Base-by-base conservation (phyloP, 2,113 vertebrate species). In the Ageneiosus marmoratus region DNA sequence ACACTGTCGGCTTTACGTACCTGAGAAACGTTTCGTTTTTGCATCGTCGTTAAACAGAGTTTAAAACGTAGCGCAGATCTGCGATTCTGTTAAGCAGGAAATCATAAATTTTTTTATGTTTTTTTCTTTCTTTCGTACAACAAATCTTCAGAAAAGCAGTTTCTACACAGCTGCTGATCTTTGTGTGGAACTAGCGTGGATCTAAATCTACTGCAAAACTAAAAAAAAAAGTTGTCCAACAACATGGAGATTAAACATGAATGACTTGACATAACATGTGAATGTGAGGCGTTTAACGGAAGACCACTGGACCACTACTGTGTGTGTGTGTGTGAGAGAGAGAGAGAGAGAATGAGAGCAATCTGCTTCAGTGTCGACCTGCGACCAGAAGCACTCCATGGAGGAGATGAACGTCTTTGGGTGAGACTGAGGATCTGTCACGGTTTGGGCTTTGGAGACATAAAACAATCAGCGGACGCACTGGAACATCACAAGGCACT, bases 401-500 rank as follows among this genome's bases (percentile, higher is more conserved):
- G 34, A 72, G 76, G 56, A 32, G 60, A 60, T 60, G 77, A 65
- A 41, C 3, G 24, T 81, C 82, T 84, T 82, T 78, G 79, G 82
- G 79, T 72, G 32, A 53, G 67, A 53, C 29, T 78, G 73, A 83
- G 73, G 58, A 55, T 55, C 18, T 34, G 44, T 41, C 51, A 63
- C 20, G 20, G 34, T 46, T 56, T 75, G 75, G 82, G 29, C 37
- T 82, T 87, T 20, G 69, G 74, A 82, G n/a, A 82, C 41, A 34
- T 60, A 34, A 74, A 51, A 48, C 62, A 37, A 79, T 79, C 78
- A 56, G 77, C 37, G 20, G 20, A 76, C 34, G 12, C 73, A 50
- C 80, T 84, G 58, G 76, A 85, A 79, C 77, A 55, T 51, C 74
- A 83, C 74, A 77, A 89, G 89, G 89, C 89, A 90, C 89, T 90